phyloP scores from a whole-genome alignment of 2,113 vertebrate species.

The Scartelaos histophorus region DNA sequence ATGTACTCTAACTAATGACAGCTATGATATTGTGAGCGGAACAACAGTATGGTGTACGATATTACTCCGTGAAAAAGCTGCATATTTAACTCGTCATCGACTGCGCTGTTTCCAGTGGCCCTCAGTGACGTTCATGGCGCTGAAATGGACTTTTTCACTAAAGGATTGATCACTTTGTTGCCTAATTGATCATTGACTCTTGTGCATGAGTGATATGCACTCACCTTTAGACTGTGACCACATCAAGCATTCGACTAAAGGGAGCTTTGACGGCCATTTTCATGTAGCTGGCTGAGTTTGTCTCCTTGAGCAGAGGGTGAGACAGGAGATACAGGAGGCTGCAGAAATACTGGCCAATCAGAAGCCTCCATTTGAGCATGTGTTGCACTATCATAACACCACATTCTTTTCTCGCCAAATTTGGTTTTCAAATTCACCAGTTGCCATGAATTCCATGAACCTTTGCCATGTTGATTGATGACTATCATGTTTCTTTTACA shows the following conservation, averaged over 20 bases:
- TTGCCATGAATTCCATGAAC: conserved; percentile 5
- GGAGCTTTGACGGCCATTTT: conserved; percentile 38
- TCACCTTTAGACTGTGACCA: conserved; percentile 58
- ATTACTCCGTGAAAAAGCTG: conserved; percentile 49
- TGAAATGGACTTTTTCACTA: conserved; percentile 32
- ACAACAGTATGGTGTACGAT: conserved; percentile 47
- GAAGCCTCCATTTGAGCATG: conserved; percentile 37
- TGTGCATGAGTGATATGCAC: conserved; percentile 44
- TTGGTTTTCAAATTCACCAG: conserved; percentile 5
- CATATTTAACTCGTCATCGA: conserved; percentile 55
- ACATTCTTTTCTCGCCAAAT: conserved; percentile 31
- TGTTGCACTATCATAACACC: conserved; percentile 31
- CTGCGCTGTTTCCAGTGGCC: conserved; percentile 55
- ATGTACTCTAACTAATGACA: conserved; percentile 74
- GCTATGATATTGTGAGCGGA: conserved; percentile 70
- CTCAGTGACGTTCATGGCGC: conserved; percentile 25
- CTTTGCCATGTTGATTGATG: conserved; percentile 6
- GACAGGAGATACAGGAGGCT: neutral
- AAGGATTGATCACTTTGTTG: conserved; percentile 59
- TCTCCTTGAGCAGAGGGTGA: conserved; percentile 10
- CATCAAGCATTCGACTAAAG: conserved; percentile 23
- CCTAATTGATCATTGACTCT: conserved; percentile 50
- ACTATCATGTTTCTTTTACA: conserved; percentile 39
- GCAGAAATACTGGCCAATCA: conserved; percentile 21
- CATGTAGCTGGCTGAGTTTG: conserved; percentile 52